phyloP scores from a whole-genome alignment of 1,140 invertebrate genomes.

The Triops longicaudatus region DNA sequence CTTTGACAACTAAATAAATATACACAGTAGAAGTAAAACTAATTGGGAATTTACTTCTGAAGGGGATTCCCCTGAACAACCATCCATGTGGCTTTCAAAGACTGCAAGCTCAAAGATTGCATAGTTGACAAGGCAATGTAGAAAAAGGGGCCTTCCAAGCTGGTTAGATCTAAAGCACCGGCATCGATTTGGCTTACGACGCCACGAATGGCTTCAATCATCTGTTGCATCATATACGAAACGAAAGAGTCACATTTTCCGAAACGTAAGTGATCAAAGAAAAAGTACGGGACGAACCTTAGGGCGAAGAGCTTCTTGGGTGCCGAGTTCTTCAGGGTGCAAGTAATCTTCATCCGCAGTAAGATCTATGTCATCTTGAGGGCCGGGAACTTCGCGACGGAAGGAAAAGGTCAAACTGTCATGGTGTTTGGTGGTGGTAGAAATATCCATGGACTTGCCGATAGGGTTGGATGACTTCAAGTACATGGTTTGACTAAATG shows the following conservation, averaged over 20 bases:
- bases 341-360: slow-evolving; percentile 23
- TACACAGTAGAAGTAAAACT: slow-evolving; percentile 17
- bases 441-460: slow-evolving; percentile 23
- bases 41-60: slow-evolving; percentile 17
- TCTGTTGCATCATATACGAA: neutral
- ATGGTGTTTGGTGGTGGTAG: slow-evolving; percentile 17
- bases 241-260: neutral
- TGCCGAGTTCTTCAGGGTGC: slow-evolving; percentile 26
- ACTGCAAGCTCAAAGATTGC: slow-evolving; percentile 24
- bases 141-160: slow-evolving; percentile 17
- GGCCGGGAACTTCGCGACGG: slow-evolving; percentile 13
- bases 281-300: slow-evolving; percentile 20
- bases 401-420: slow-evolving; percentile 18
- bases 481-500: slow-evolving; percentile 19
- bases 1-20: too few relatives aligned
- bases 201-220: slow-evolving; percentile 23
- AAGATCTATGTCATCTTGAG: slow-evolving; percentile 24
- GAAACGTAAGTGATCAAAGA: neutral
- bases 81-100: slow-evolving; percentile 26
- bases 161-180: slow-evolving; percentile 18
- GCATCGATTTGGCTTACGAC: slow-evolving; percentile 13
- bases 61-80: neutral
- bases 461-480: slow-evolving; percentile 26
- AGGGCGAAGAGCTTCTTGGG: slow-evolving; percentile 22
- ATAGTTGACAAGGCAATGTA: neutral